Evolutionary conservation across 2,797 vertebrate genomes (phyloP).

Genomic region (Threskiornis aethiopicus): DNA sequence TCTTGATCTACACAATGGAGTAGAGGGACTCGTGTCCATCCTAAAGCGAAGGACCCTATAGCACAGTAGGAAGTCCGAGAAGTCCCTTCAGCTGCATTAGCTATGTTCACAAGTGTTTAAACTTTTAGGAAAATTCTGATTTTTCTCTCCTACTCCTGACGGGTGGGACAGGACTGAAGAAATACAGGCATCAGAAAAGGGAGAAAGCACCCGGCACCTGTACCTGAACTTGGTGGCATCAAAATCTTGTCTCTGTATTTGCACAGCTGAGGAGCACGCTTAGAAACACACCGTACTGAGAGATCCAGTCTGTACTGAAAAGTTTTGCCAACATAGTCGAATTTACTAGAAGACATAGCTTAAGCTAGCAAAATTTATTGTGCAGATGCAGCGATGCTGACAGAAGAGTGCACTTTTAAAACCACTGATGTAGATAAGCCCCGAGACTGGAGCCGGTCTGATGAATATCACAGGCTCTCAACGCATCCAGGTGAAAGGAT

Average conservation of each 20-base stretch:
- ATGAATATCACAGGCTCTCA: conserved; percentile 50
- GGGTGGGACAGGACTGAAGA: not conserved
- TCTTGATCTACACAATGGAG: not conserved
- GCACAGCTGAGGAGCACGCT: not conserved
- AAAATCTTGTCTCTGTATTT: not conserved
- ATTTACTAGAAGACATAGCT: conserved; percentile 48
- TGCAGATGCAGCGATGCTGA: conserved; percentile 37
- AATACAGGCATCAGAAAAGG: not conserved
- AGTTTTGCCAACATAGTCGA: not conserved
- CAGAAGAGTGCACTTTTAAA: conserved; percentile 50
- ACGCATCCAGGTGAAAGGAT: conserved; percentile 49
- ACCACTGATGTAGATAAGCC: conserved; percentile 58
- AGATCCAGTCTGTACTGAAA: not conserved
- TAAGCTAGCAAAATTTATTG: conserved; percentile 51
- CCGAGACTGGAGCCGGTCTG: conserved; percentile 44
- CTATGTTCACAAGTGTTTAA: not conserved
- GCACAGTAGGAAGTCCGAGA: not conserved
- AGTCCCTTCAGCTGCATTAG: not conserved
- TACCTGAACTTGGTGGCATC: not conserved
- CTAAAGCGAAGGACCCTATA: not conserved
- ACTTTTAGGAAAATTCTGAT: not conserved
- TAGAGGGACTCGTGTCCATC: not conserved
- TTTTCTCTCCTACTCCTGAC: not conserved
- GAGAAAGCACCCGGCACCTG: not conserved
- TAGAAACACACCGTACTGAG: not conserved